phyloP scores from a whole-genome alignment of 2,113 vertebrate genomes.

The Anolis sagrei region DNA sequence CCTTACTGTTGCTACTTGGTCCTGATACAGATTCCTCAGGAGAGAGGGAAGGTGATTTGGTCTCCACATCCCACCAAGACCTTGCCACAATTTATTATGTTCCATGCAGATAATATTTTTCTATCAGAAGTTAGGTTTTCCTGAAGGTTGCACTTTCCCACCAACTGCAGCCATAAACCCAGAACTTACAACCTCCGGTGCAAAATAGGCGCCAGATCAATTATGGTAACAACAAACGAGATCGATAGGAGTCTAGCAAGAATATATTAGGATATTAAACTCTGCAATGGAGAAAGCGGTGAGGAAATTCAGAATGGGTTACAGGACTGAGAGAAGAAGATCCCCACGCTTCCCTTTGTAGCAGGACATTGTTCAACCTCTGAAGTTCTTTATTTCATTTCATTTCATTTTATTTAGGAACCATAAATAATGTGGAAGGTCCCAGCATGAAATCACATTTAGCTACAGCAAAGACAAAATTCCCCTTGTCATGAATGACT shows the following conservation, averaged over 20 bases:
- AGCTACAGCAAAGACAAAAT: not conserved
- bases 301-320: accelerated
- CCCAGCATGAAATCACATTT: not conserved
- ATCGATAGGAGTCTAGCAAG: conserved; percentile 43
- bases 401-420: not conserved
- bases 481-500: too few relatives aligned
- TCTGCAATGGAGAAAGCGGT: not conserved
- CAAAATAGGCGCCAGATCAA: conserved; percentile 38
- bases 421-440: not conserved
- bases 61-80: too few relatives aligned
- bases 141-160: not conserved
- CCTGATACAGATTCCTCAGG: too few relatives aligned
- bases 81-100: too few relatives aligned
- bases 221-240: conserved; percentile 47
- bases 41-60: too few relatives aligned
- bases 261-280: conserved; percentile 17
- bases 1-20: too few relatives aligned
- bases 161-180: conserved; percentile 1
- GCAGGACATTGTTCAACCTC: too few relatives aligned
- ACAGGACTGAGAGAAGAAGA: not conserved
- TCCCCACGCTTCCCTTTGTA: not conserved
- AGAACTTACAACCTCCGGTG: not conserved
- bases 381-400: not conserved
- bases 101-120: too few relatives aligned
- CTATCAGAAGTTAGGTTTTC: not conserved